Base-by-base conservation (phyloP, 1,140 invertebrate genomes). In the Euura saliciscinereae region DNA sequence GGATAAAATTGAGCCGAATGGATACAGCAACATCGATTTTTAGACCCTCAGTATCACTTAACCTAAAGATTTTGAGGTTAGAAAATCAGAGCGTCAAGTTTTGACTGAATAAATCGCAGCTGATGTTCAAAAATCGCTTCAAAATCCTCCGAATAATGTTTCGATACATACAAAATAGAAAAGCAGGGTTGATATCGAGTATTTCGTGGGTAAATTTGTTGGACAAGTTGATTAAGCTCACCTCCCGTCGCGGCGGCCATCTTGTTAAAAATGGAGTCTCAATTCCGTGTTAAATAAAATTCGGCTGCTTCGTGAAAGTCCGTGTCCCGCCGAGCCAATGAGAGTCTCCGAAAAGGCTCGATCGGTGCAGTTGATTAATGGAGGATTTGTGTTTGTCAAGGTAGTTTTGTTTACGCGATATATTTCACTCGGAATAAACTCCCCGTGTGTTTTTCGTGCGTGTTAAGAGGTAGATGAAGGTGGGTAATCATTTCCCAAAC, bases 371-470 rank as follows among this genome's bases (percentile, higher is more conserved):
- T 85, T 85, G 83, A 86, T 86, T 84, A 85, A 85, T 85, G 83
- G 83, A 83, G 80, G 82, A 84, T 83, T 76, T 86, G 84, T 85
- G 84, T 86, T 86, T 86, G 85, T 86, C 84, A 84, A 84, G 82
- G 80, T 85, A 85, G 86, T 85, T 88, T 88, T 88, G 86, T 88
- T 88, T 88, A 88, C 87, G 82, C 83, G 82, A 82, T 81, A 85
- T 84, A 84, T 84, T 84, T 81, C 76, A 80, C 70, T 83, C 76
- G 78, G 78, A 81, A 82, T 81, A 77, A 82, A 82, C 80, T 82
- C 78, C 72, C 74, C 77, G 79, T 75, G 78, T 74, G 80, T 84
- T 28, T 28, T 74, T 82, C 76, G 80, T 83, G 81, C 82, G 82
- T 78, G 83, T 75, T 80, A 78, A 87, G 84, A 86, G 82, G 87